Evolutionary conservation across 1,140 invertebrate genomes (phyloP).

Genomic region (Plectrocnemia conspersa): DNA sequence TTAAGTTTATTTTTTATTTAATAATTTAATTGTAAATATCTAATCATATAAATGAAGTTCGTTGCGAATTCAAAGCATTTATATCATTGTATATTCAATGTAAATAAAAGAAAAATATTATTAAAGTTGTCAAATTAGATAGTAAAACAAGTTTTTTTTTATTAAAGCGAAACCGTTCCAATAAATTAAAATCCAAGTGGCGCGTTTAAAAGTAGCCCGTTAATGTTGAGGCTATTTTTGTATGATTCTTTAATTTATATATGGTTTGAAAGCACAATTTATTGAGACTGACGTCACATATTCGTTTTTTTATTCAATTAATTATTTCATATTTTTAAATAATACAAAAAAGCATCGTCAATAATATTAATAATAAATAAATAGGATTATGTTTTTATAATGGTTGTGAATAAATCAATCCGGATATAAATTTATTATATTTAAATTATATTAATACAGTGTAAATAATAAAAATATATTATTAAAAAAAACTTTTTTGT

Average conservation of each 20-base stretch:
- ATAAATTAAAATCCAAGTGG: too few relatives aligned
- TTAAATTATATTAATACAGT: not conserved
- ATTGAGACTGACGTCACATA: constrained; percentile 1
- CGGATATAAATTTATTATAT: constrained; percentile 9
- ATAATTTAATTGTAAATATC: too few relatives aligned
- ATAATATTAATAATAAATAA: constrained; percentile 7
- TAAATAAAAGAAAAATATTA: too few relatives aligned
- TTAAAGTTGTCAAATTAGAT: too few relatives aligned
- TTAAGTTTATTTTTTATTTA: too few relatives aligned
- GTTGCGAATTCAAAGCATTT: too few relatives aligned
- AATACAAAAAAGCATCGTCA: not conserved
- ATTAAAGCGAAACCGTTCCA: too few relatives aligned
- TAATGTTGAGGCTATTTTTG: too few relatives aligned
- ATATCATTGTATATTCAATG: too few relatives aligned
- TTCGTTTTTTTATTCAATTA: not conserved
- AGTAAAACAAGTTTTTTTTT: too few relatives aligned
- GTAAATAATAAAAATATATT: constrained; percentile 9
- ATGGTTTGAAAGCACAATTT: not conserved
- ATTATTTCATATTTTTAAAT: constrained; percentile 3
- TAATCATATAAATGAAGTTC: too few relatives aligned
- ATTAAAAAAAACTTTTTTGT: not conserved
- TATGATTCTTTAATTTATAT: not conserved
- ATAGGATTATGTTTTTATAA: constrained; percentile 26
- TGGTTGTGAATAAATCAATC: constrained; percentile 32
- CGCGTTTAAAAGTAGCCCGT: too few relatives aligned